Percentiles rank a stretch among this genome's conserved stretches.
phyloP scores from a whole-genome alignment of 2,888 invertebrate genomes.

The Sipha maydis region DNA sequence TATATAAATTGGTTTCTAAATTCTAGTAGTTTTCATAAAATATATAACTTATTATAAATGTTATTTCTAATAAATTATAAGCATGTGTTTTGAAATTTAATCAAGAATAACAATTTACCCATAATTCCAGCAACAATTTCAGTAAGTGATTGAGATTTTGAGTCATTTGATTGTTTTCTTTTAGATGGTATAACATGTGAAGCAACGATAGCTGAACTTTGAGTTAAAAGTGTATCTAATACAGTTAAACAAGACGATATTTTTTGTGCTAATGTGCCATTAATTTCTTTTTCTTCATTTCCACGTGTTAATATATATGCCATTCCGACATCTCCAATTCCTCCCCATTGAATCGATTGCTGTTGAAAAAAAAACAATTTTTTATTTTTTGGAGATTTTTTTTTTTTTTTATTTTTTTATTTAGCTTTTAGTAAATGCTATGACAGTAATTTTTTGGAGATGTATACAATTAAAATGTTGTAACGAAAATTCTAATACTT shows the following conservation, averaged over 20 bases:
- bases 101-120: slow-evolving; percentile 26
- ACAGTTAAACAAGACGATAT: slow-evolving; percentile 51
- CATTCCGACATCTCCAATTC: slow-evolving; percentile 63
- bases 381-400: no score
- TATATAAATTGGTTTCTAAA: no score
- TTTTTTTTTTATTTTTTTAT: no score
- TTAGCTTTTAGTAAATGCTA: no score
- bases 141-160: slow-evolving; percentile 28
- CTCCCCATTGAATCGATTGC: slow-evolving; percentile 63
- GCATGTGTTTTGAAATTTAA: not conserved
- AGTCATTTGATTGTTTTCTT: slow-evolving; percentile 24
- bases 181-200: slow-evolving; percentile 57
- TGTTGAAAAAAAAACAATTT: not conserved
- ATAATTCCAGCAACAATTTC: slow-evolving; percentile 46
- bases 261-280: slow-evolving; percentile 57
- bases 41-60: not conserved
- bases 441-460: no score
- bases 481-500: no score
- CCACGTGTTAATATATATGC: slow-evolving; percentile 57
- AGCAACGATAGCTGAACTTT: slow-evolving; percentile 38
- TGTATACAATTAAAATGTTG: no score
- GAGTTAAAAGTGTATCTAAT: slow-evolving; percentile 46
- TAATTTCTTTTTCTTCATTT: slow-evolving; percentile 57
- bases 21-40: not conserved
- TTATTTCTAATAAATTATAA: not conserved